Evolutionary conservation across 2,888 invertebrate species (phyloP).

Genomic region (Eristalis intricaria): DNA sequence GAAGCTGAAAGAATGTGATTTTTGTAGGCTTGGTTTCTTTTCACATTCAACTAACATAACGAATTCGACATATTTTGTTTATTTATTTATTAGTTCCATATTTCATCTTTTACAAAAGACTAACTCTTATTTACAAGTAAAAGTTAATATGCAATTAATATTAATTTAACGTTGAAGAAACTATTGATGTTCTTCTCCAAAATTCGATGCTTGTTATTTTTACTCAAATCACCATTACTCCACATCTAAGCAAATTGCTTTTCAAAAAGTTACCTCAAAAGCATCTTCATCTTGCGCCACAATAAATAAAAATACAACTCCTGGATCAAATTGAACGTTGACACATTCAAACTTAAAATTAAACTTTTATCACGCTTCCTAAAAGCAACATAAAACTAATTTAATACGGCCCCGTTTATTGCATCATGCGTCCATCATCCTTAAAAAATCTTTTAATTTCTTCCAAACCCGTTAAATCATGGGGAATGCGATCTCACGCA

Average conservation of each 20-base stretch:
- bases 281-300: neutral
- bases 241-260: neutral
- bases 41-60: too few relatives aligned
- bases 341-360: neutral
- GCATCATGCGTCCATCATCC: neutral
- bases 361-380: neutral
- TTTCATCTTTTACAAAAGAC: too few relatives aligned
- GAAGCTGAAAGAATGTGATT: too few relatives aligned
- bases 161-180: too few relatives aligned
- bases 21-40: too few relatives aligned
- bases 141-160: too few relatives aligned
- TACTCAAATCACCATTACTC: too few relatives aligned
- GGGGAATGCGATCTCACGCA: neutral
- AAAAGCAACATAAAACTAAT: neutral
- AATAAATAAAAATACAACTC: neutral
- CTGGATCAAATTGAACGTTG: neutral
- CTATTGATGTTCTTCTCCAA: too few relatives aligned
- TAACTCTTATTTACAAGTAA: too few relatives aligned
- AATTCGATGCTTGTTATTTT: too few relatives aligned
- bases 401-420: neutral
- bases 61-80: too few relatives aligned
- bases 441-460: neutral
- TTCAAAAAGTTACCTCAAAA: neutral
- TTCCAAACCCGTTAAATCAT: neutral
- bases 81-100: too few relatives aligned